Percentiles rank a stretch among this genome's conserved stretches.
Evolutionary conservation across 1,140 invertebrate species (phyloP).

Genomic region (Zaprionus lachaisei): DNA sequence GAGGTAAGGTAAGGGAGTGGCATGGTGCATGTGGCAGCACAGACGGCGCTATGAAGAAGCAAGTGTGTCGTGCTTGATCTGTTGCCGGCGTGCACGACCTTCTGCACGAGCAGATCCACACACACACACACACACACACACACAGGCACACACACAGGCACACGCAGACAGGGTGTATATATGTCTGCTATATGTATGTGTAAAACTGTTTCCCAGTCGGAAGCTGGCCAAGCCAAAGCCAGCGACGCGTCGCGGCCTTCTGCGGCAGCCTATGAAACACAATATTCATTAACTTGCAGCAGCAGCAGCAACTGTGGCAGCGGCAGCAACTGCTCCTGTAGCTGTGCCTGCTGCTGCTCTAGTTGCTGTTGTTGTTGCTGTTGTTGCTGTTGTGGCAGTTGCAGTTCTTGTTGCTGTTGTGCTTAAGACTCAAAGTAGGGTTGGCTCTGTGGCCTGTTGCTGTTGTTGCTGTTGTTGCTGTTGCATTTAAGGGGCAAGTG

Average conservation of each 20-base stretch:
- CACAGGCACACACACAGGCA: no score
- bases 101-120: conserved; percentile 40
- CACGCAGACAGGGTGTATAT: neutral
- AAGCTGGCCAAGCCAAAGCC: conserved; percentile 66
- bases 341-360: neutral
- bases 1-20: neutral
- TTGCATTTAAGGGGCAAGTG: neutral
- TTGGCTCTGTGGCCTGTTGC: neutral
- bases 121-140: neutral
- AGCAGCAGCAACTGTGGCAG: conserved; percentile 31
- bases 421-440: neutral
- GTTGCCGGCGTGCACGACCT: conserved; percentile 69
- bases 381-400: neutral
- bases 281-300: conserved; percentile 77
- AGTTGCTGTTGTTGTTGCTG: conserved; percentile 1
- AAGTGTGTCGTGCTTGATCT: conserved; percentile 71
- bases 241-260: conserved; percentile 52
- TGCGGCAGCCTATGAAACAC: conserved; percentile 77
- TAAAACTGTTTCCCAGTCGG: conserved; percentile 77
- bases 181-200: conserved; percentile 5
- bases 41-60: conserved; percentile 46
- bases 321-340: neutral
- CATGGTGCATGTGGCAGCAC: conserved; percentile 12
- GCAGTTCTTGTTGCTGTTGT: neutral
- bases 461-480: neutral